Percentiles rank a stretch among this genome's conserved stretches.
Conservation (phyloP, 2,113 vertebrate genomes). For the Callocephalon fimbriatum region DNA sequence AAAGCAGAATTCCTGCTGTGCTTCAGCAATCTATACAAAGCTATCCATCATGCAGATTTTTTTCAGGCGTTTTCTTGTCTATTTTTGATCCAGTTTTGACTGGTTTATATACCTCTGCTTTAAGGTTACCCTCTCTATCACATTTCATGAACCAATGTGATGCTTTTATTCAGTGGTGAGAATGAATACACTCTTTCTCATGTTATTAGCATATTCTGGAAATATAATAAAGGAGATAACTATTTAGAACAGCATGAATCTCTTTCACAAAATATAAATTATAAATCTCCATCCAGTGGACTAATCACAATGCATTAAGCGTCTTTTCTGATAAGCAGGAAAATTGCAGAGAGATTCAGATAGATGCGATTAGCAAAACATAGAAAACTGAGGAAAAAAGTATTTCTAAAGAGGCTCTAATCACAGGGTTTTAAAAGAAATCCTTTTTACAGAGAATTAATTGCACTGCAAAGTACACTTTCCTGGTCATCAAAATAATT, state of each 20-base stretch:
- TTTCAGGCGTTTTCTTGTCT: neutral
- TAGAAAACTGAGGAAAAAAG: neutral
- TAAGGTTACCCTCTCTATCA: neutral
- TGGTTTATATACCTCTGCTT: conserved; percentile 1
- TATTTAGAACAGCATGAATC: neutral
- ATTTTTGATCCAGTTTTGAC: neutral
- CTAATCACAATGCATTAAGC: conserved; percentile 39
- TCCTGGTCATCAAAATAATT: conserved; percentile 16
- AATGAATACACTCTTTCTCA: neutral
- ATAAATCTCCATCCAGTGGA: neutral
- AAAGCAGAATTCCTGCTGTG: neutral
- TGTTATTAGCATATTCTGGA: neutral
- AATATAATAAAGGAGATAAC: conserved; percentile 37
- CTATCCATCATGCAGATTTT: neutral
- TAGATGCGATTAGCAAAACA: neutral
- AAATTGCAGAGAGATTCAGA: conserved; percentile 32
- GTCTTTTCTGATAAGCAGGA: neutral
- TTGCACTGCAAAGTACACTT: conserved; percentile 26
- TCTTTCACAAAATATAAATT: conserved; percentile 45
- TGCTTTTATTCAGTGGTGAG: conserved; percentile 7
- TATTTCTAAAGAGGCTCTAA: conserved; percentile 39
- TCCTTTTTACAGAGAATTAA: conserved; percentile 6
- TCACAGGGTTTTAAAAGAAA: conserved; percentile 35
- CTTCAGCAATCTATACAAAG: neutral
- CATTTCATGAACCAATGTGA: neutral